Evolutionary conservation across 37 sponge, comb jelly and placozoan genomes (phyloP), one percentile per base, ranked within the genome.

Genomic region (Oscarella lobularis): DNA sequence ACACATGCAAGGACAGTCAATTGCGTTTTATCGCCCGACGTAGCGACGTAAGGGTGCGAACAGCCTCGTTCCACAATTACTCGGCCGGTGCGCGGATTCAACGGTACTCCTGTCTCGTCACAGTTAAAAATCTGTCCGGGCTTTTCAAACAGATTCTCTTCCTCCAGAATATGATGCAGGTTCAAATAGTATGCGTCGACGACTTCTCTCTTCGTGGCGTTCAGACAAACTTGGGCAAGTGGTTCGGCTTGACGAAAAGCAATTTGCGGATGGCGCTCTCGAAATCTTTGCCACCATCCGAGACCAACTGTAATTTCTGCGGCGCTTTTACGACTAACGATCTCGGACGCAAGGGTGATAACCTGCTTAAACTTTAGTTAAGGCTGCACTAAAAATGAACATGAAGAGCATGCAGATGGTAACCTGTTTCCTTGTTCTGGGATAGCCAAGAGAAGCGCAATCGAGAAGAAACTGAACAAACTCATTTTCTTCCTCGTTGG

Each of bases 1-100:
- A 65, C 76, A 39, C 76, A 75, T 33, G 76, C 76, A 29, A 75
- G 33, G 6, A 75, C 76, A 3, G 76, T 75, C 3, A 75, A n/a
- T n/a, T n/a, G n/a, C n/a, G n/a, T n/a, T n/a, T n/a, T n/a, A n/a
- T n/a, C n/a, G n/a, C n/a, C n/a, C n/a, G n/a, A n/a, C n/a, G n/a
- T n/a, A n/a, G n/a, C n/a, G n/a, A n/a, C n/a, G n/a, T n/a, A n/a
- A n/a, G n/a, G n/a, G n/a, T n/a, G n/a, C n/a, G n/a, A n/a, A n/a
- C n/a, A n/a, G n/a, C n/a, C n/a, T n/a, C n/a, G n/a, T n/a, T n/a
- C n/a, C n/a, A n/a, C n/a, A n/a, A n/a, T n/a, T n/a, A n/a, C n/a
- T n/a, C n/a, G n/a, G n/a, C n/a, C n/a, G n/a, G n/a, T n/a, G n/a
- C n/a, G n/a, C n/a, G n/a, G n/a, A n/a, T n/a, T n/a, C n/a, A n/a